Evolutionary conservation across 2,113 vertebrate species (phyloP).

Genomic region (Dipodomys ordii): DNA sequence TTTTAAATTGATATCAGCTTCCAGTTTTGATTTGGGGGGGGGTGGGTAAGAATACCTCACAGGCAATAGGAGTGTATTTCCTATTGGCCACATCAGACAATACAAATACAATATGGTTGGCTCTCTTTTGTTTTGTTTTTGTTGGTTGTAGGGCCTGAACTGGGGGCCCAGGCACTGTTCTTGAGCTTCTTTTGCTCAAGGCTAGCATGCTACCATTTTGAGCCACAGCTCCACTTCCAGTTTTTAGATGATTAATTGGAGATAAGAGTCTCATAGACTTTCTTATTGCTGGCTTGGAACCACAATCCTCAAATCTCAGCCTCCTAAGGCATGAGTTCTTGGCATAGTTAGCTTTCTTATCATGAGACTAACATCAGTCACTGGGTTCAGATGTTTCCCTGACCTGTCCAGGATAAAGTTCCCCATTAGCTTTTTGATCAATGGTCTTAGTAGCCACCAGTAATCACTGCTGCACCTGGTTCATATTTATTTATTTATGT

Average conservation of each 20-base stretch:
- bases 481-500: background rate
- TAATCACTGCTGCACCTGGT: background rate
- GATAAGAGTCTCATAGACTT: too few relatives aligned
- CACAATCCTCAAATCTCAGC: too few relatives aligned
- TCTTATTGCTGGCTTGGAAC: too few relatives aligned
- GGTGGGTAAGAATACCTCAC: background rate
- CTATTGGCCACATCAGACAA: background rate
- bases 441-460: background rate
- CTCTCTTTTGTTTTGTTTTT: too few relatives aligned
- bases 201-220: too few relatives aligned
- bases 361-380: background rate
- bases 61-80: background rate
- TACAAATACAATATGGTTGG: background rate
- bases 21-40: background rate
- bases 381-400: background rate
- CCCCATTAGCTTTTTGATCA: background rate
- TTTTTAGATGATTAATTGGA: too few relatives aligned
- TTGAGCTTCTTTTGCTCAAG: too few relatives aligned
- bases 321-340: too few relatives aligned
- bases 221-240: too few relatives aligned
- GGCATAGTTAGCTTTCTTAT: background rate
- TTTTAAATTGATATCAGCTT: slow-evolving; percentile 31
- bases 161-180: too few relatives aligned
- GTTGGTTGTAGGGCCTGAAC: too few relatives aligned
- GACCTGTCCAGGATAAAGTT: background rate